These are phyloP conservation scores for Oligia latruncula DNA, from an alignment of 2,888 invertebrate species.

Conservation along the genomic window DNA sequence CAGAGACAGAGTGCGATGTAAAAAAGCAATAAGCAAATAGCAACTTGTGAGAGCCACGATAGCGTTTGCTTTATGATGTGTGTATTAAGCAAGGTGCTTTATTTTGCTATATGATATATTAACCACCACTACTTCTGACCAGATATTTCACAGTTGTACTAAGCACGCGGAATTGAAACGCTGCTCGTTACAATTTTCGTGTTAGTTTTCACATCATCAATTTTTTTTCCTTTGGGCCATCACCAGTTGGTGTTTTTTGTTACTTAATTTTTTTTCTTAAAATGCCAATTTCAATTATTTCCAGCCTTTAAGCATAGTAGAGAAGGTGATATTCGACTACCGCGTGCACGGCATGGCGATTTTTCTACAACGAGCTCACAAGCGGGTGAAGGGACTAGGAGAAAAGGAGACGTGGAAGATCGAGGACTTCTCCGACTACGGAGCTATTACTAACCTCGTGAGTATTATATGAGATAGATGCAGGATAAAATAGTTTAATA, in stretches of 20 bases:
- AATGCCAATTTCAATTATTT: constrained; percentile 45
- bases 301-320: constrained; percentile 94
- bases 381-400: constrained; percentile 93
- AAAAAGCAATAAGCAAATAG: too few relatives aligned
- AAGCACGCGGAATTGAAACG: background rate
- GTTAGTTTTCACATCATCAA: too few relatives aligned
- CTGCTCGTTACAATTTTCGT: background rate
- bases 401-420: constrained; percentile 96
- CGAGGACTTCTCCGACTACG: constrained; percentile 95
- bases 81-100: too few relatives aligned
- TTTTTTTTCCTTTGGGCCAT: background rate
- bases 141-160: background rate
- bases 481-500: too few relatives aligned
- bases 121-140: too few relatives aligned
- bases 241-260: background rate
- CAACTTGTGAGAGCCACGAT: too few relatives aligned
- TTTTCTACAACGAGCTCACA: constrained; percentile 95
- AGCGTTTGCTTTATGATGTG: too few relatives aligned
- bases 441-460: constrained; percentile 95
- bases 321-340: constrained; percentile 96
- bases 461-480: constrained; percentile 64
- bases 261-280: background rate
- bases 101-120: too few relatives aligned
- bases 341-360: constrained; percentile 96
- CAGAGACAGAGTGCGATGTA: too few relatives aligned